Percentiles rank a stretch among this genome's conserved stretches.
phyloP scores from a whole-genome alignment of 1,140 invertebrate genomes.

The Dryas iulia region DNA sequence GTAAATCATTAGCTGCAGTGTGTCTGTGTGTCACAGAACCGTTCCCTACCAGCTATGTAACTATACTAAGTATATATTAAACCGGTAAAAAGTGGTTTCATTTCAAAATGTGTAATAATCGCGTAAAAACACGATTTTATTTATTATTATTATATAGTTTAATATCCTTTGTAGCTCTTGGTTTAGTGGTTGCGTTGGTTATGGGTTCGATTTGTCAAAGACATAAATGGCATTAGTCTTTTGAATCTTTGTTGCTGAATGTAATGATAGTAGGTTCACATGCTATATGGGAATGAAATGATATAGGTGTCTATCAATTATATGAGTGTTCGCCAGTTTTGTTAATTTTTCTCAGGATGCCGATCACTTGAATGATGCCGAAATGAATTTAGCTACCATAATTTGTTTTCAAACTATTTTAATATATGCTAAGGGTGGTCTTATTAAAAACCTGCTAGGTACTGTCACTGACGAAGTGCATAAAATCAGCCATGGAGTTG shows the following conservation, averaged over 20 bases:
- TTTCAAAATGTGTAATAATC: no score
- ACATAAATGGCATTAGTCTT: not conserved
- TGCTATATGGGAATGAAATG: no score
- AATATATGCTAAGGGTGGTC: conserved; percentile 5
- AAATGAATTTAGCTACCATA: conserved; percentile 8
- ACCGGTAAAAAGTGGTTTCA: no score
- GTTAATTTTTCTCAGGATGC: no score
- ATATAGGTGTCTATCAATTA: no score
- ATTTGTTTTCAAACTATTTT: conserved; percentile 1
- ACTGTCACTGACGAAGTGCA: conserved; percentile 3
- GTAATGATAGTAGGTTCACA: no score
- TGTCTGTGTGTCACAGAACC: conserved; percentile 24
- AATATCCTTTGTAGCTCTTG: not conserved
- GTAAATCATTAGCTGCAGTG: conserved; percentile 1
- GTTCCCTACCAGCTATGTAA: not conserved
- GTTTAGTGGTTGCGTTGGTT: not conserved
- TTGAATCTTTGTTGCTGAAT: not conserved
- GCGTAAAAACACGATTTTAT: no score
- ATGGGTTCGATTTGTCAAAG: not conserved
- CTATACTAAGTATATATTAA: no score
- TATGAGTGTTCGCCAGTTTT: no score
- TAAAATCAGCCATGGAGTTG: conserved; percentile 6
- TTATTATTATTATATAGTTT: not conserved
- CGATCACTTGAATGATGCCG: no score
- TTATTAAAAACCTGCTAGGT: conserved; percentile 14